Evolutionary conservation across 2,888 invertebrate species (phyloP), one percentile per base, ranked within the genome.

Genomic region (Ptilodon capucinus): DNA sequence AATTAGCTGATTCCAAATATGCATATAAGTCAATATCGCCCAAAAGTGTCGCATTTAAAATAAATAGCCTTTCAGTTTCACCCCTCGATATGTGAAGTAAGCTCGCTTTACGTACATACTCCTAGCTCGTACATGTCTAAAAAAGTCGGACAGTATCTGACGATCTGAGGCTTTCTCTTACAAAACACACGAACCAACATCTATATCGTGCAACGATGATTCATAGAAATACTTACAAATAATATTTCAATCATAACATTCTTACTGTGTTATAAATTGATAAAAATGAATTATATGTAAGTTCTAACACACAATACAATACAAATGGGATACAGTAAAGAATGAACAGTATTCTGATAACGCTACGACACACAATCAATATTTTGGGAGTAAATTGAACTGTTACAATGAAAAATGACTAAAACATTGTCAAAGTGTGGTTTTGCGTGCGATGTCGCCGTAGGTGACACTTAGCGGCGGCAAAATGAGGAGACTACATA

Each of bases 271-370:
- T 9, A 13, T 13, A 17, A 44, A n/a, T 16, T 25, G 40, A 40
- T 16, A 46, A 40, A 54, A 35, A 9, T 45, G 44, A 46, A 44
- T 45, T 46, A 40, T 40, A 44, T 34, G 11, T 40, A 44, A 36
- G 11, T 21, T 11, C 25, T 3, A 9, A 11, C 11, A 57, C 17
- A 57, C 46, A 53, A 47, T 46, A 44, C 19, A 40, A 40, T 16
- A 16, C 14, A 40, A 44, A 32, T 25, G n/a, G 21, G 34, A 32
- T 42, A 25, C 40, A 45, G 42, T 42, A 54, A 55, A 36, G 42
- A 51, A 67, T 39, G 48, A 45, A 42, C 55, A 58, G 48, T 62
- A 54, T 57, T 58, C 42, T 55, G 67, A 69, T 69, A 68, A 52
- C 40, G 40, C 34, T 43, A 21, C 48, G 50, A 47, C 54, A 51